Conservation (phyloP, 2,888 invertebrate genomes). For the Mythimna loreyi region DNA sequence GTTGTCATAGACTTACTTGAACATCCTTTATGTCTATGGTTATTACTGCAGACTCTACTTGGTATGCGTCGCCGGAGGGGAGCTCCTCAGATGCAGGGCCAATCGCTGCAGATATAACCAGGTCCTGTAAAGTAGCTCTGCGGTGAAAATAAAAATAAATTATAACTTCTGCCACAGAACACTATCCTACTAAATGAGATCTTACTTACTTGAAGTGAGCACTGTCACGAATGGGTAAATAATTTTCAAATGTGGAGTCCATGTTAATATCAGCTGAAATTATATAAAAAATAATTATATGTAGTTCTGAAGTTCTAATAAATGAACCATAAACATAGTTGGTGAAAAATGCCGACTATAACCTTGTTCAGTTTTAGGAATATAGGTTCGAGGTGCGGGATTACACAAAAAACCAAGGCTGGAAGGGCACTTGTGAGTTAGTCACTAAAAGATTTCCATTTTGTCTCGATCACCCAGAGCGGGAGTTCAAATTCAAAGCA, state of each 20-base stretch:
- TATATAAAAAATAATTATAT: neutral
- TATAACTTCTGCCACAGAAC: neutral
- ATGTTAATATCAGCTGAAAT: conserved; percentile 27
- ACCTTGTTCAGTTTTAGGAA: neutral
- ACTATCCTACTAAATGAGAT: neutral
- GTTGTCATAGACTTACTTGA: conserved; percentile 13
- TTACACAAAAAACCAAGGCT: no score
- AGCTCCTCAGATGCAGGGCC: conserved; percentile 2
- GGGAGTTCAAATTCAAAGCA: no score
- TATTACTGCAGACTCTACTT: conserved; percentile 8
- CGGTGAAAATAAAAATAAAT: neutral
- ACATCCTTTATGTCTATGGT: conserved; percentile 1
- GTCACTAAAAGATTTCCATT: no score
- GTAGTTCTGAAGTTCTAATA: neutral
- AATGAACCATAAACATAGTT: neutral
- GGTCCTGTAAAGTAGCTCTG: conserved; percentile 10
- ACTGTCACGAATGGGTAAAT: conserved; percentile 10
- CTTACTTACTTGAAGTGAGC: conserved; percentile 31
- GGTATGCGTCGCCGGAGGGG: neutral
- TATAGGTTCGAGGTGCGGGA: neutral
- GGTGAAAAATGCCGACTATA: neutral
- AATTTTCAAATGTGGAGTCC: conserved; percentile 8
- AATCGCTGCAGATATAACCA: conserved; percentile 13
- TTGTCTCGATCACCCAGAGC: no score
- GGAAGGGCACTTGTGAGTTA: no score